Evolutionary conservation across 2,797 vertebrate species (phyloP).

Genomic region (Chloroceryle amazona): DNA sequence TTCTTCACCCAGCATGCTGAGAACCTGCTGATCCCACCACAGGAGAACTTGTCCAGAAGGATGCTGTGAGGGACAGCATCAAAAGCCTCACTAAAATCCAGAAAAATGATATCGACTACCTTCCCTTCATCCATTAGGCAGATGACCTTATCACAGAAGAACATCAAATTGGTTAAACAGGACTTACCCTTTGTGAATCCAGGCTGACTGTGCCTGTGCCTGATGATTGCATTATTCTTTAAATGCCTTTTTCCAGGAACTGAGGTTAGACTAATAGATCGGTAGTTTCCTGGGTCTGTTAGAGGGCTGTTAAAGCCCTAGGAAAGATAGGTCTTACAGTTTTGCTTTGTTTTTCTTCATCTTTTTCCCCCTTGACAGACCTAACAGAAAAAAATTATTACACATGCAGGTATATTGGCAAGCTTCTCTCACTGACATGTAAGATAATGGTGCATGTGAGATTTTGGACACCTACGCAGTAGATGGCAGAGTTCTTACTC

Average conservation of each 20-base stretch:
- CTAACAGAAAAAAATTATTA: not conserved
- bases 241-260: not conserved
- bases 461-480: not conserved
- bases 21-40: not conserved
- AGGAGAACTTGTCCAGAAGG: not conserved
- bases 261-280: not conserved
- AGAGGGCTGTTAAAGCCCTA: not conserved
- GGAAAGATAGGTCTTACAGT: not conserved
- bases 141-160: not conserved
- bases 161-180: not conserved
- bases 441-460: not conserved
- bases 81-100: not conserved
- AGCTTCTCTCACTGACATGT: not conserved
- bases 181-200: not conserved
- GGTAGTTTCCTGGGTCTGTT: not conserved
- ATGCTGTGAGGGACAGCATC: not conserved
- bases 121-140: not conserved
- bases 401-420: not conserved
- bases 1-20: not conserved
- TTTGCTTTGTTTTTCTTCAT: not conserved
- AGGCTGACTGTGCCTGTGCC: not conserved
- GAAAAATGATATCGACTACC: not conserved
- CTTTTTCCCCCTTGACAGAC: not conserved
- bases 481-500: not conserved
- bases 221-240: not conserved